phyloP scores from a whole-genome alignment of 1,140 invertebrate species.

The Eurosta solidaginis region DNA sequence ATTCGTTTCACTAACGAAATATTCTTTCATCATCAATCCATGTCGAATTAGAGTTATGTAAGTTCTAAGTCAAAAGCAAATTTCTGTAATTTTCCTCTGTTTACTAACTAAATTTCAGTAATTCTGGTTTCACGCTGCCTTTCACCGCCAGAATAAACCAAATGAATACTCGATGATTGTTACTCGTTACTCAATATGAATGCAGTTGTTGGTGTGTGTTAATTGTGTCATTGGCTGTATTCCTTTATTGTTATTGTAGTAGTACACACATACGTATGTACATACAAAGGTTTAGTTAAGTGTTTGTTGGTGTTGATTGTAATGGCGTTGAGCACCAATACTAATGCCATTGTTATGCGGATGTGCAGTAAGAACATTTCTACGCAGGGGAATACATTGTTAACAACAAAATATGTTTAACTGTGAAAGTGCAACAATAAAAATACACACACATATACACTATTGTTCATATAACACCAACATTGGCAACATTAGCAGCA shows the following conservation, averaged over 20 bases:
- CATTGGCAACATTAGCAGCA: not conserved
- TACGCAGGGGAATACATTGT: not conserved
- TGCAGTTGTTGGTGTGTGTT: too few species aligned
- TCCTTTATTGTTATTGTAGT: too few species aligned
- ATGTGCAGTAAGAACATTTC: not conserved
- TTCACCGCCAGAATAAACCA: too few species aligned
- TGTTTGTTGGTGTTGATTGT: constrained; percentile 6
- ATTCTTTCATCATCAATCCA: not conserved
- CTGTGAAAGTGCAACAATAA: constrained; percentile 3
- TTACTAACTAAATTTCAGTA: not conserved
- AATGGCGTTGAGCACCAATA: not conserved
- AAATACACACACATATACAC: not conserved
- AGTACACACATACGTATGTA: too few species aligned
- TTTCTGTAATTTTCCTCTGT: not conserved
- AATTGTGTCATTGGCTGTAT: too few species aligned
- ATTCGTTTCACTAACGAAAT: not conserved
- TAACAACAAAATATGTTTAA: not conserved
- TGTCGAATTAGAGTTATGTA: not conserved
- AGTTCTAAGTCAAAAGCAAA: not conserved
- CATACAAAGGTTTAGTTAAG: not conserved
- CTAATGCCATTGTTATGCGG: not conserved
- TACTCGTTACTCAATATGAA: too few species aligned
- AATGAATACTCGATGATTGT: too few species aligned
- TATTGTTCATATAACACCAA: not conserved
- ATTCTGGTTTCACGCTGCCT: not conserved